Conservation (phyloP, 2,797 vertebrate species). For the Chaenodraco wilsoni region DNA sequence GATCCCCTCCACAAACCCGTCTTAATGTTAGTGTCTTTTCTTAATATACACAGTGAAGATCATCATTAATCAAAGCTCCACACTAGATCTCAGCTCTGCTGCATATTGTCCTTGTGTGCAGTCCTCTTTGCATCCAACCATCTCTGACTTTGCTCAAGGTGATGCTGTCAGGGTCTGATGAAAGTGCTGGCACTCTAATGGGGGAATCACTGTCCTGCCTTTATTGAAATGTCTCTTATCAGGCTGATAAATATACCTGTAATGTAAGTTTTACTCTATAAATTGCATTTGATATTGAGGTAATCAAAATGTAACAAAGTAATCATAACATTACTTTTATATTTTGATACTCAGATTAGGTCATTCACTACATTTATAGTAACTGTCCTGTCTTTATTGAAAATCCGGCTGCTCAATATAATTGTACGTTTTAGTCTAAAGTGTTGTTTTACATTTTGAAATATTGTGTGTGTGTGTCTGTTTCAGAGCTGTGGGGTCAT, state of each 20-base stretch:
- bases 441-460: too few relatives aligned
- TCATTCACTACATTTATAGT: too few relatives aligned
- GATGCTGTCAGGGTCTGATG: conserved; percentile 29
- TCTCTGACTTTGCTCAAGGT: conserved; percentile 71
- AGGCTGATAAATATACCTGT: neutral
- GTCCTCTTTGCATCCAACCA: conserved; percentile 7
- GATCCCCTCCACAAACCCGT: neutral
- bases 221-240: neutral
- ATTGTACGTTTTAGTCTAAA: too few relatives aligned
- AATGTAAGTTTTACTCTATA: neutral
- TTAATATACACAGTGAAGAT: neutral
- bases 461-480: conserved; percentile 14
- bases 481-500: conserved; percentile 89
- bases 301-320: too few relatives aligned
- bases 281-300: too few relatives aligned
- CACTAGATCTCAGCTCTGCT: neutral
- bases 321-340: too few relatives aligned
- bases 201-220: neutral
- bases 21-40: neutral
- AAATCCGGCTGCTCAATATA: too few relatives aligned
- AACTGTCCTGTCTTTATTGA: too few relatives aligned
- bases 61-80: neutral
- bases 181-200: conserved; percentile 19
- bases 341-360: too few relatives aligned
- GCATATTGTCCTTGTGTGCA: conserved; percentile 3